These are phyloP conservation scores for Diadema setosum DNA, from an alignment of 35 echinoderm and acorn worm species.

Conservation along the genomic window DNA sequence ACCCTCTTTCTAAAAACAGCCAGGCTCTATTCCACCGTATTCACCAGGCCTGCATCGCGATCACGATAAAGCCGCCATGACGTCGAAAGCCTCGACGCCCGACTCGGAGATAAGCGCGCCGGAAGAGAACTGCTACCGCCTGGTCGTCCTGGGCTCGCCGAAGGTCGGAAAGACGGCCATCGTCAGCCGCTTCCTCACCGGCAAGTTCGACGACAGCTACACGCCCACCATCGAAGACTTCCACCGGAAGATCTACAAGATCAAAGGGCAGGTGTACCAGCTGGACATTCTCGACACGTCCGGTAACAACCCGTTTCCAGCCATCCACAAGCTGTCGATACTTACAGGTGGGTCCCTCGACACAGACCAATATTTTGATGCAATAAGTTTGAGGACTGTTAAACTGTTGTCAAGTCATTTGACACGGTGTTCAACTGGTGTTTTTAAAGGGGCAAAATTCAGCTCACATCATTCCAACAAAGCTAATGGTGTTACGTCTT, in stretches of 20 bases:
- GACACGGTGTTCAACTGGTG: too few relatives aligned
- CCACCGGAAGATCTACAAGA: slow-evolving; percentile 95
- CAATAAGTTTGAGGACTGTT: too few relatives aligned
- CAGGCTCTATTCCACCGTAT: too few relatives aligned
- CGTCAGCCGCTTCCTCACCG: slow-evolving; percentile 82
- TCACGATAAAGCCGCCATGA: too few relatives aligned
- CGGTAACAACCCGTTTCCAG: slow-evolving; percentile 94
- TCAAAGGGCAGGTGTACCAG: slow-evolving; percentile 84
- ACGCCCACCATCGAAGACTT: slow-evolving; percentile 97
- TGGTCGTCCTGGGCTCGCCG: slow-evolving; percentile 82
- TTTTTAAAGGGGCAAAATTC: too few relatives aligned
- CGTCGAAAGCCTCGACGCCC: slow-evolving; percentile 67
- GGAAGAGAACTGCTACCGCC: slow-evolving; percentile 80
- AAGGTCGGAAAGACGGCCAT: slow-evolving; percentile 93
- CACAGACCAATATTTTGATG: neutral
- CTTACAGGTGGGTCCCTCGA: slow-evolving; percentile 86
- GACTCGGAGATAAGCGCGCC: slow-evolving; percentile 86
- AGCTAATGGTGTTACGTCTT: too few relatives aligned
- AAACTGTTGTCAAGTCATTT: too few relatives aligned
- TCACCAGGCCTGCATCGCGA: too few relatives aligned
- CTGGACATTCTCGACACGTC: slow-evolving; percentile 94
- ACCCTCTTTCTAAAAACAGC: too few relatives aligned
- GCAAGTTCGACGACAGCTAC: slow-evolving; percentile 90
- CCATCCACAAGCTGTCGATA: slow-evolving; percentile 88
- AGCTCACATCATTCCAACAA: too few relatives aligned